Evolutionary conservation across 1,140 invertebrate species (phyloP).

Genomic region (Drosophila auraria): DNA sequence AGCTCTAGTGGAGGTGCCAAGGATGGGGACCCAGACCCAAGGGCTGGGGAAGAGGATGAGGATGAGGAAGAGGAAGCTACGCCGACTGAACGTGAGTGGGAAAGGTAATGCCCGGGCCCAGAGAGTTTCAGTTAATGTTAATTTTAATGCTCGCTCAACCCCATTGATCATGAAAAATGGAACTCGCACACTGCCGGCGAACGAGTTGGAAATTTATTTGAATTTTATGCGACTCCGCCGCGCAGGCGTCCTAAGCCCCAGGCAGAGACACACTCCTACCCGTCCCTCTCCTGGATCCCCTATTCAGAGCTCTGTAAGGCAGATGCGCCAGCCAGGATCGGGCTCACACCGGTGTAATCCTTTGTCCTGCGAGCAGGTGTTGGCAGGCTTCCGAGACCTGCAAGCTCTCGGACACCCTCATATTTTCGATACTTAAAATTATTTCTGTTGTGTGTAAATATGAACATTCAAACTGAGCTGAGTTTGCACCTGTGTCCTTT

Average conservation of each 20-base stretch:
- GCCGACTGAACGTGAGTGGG: slow-evolving; percentile 44
- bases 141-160: slow-evolving; percentile 63
- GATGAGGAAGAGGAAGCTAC: slow-evolving; percentile 53
- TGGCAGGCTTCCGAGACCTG: slow-evolving; percentile 7
- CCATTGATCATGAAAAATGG: slow-evolving; percentile 73
- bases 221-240: slow-evolving; percentile 74
- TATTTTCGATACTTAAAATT: slow-evolving; percentile 16
- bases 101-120: slow-evolving; percentile 31
- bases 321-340: slow-evolving; percentile 32
- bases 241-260: slow-evolving; percentile 47
- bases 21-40: slow-evolving; percentile 18
- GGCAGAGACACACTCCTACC: background rate
- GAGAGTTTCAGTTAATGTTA: slow-evolving; percentile 33
- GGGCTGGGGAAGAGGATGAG: slow-evolving; percentile 1
- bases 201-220: slow-evolving; percentile 83
- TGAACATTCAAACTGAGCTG: background rate
- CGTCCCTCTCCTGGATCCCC: slow-evolving; percentile 6
- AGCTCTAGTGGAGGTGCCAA: background rate
- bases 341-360: slow-evolving; percentile 35
- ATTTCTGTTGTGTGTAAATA: slow-evolving; percentile 15
- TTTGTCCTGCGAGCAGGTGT: slow-evolving; percentile 48
- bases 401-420: slow-evolving; percentile 24
- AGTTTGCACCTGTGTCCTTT: background rate
- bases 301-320: slow-evolving; percentile 20
- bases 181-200: slow-evolving; percentile 61